A percentile compares a stretch with the other conserved stretches of the same genome.
phyloP scores from a whole-genome alignment of 1,140 invertebrate genomes.

The Cardiocondyla obscurior region DNA sequence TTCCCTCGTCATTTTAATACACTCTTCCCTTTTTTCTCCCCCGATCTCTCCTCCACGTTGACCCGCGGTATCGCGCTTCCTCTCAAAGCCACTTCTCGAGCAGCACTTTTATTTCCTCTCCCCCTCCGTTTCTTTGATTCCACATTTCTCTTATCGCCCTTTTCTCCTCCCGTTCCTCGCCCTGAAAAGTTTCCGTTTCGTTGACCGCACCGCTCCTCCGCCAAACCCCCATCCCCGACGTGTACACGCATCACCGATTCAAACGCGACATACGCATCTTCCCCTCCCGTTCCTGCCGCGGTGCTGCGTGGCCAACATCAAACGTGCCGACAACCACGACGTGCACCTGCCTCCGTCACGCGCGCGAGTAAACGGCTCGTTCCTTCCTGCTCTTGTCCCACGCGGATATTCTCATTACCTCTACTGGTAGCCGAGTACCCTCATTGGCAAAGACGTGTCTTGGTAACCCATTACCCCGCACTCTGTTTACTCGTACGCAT shows the following conservation, averaged over 20 bases:
- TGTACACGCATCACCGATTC: slow-evolving; percentile 65
- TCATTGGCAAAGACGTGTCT: slow-evolving; percentile 56
- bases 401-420: slow-evolving; percentile 73
- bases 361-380: slow-evolving; percentile 70
- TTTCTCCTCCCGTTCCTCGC: background rate
- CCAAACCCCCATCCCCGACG: slow-evolving; percentile 6
- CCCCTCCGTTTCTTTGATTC: slow-evolving; percentile 49
- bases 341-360: slow-evolving; percentile 75
- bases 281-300: slow-evolving; percentile 51
- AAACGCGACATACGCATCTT: slow-evolving; percentile 69
- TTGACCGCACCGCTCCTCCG: slow-evolving; percentile 46
- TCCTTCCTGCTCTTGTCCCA: slow-evolving; percentile 67
- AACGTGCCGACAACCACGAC: slow-evolving; percentile 76
- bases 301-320: slow-evolving; percentile 72
- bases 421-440: slow-evolving; percentile 54
- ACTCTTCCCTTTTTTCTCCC: slow-evolving; percentile 24
- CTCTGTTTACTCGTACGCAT: background rate
- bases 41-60: background rate
- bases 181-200: slow-evolving; percentile 53
- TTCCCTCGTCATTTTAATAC: slow-evolving; percentile 26
- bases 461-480: slow-evolving; percentile 3
- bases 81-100: background rate
- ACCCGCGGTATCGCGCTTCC: background rate
- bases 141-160: slow-evolving; percentile 30
- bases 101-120: slow-evolving; percentile 29